Evolutionary conservation across 2,113 vertebrate genomes (phyloP), one percentile per base, ranked within the genome.

Genomic region (Zootoca vivipara): DNA sequence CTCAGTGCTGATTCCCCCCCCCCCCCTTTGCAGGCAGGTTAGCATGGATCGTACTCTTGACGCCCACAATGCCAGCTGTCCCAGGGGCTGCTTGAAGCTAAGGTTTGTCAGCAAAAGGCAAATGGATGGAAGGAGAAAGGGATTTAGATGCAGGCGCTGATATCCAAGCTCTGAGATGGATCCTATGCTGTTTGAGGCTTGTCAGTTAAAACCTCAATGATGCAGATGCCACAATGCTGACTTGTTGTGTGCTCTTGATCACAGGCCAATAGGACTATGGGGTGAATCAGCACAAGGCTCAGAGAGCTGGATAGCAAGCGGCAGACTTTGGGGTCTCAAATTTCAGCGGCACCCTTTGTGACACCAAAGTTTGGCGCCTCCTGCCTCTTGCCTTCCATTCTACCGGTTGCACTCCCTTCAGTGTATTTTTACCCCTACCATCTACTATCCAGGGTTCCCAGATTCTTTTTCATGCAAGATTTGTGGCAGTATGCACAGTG

Each of bases 201-300:
- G 85, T 46, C 62, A n/a, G 0, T 3, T 3, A 0, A 1, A 5
- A 38, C 0, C 16, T 0, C 0, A 42, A 33, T 80, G 86, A 70
- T 90, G 90, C 1, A 1, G 0, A 56, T 91, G 89, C 33, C 20
- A 62, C 0, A n/a, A n/a, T n/a, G 70, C 83, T 91, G 7, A 42
- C 1, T 7, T 38, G 79, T 88, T 2, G 85, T 52, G 64, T 83
- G 0, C 0, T 26, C 5, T 40, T 12, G 33, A 2, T 20, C 5
- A 13, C 74, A 38, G 64, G 30, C 33, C 40, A 20, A 30, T 26
- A 8, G 12, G 38, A 9, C 0, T 1, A 52, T 2, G 10, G 56
- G 1, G 67, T 26, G 22, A 58, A 18, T 46, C 30, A 52, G 20
- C 28, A 22, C 7, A 46, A 78, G 1, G 72, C 16, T 2, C 35